phyloP scores from a whole-genome alignment of 2,113 vertebrate species.

The Progne subis region DNA sequence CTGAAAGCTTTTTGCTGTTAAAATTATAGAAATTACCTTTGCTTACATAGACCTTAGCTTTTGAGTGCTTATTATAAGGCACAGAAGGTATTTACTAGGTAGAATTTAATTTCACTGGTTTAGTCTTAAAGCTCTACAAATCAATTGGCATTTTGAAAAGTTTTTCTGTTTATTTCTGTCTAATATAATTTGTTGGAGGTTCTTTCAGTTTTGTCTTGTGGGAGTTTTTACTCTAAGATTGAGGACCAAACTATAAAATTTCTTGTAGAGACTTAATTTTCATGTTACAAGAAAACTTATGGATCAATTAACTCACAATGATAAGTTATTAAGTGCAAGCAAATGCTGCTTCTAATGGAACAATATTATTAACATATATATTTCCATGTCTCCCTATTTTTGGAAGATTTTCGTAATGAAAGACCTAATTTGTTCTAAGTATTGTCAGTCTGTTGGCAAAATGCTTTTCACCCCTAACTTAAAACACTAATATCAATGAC shows the following conservation, averaged over 20 bases:
- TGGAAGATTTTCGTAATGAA: not conserved
- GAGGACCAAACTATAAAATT: not conserved
- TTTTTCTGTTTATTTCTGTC: not conserved
- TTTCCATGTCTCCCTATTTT: not conserved
- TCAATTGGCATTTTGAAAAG: not conserved
- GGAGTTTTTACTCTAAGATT: not conserved
- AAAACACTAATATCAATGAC: not conserved
- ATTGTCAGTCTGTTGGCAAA: not conserved
- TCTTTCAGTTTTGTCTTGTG: rapidly evolving
- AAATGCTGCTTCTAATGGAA: not conserved
- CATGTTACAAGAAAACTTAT: not conserved
- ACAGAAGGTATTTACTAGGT: not conserved
- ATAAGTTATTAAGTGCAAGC: not conserved
- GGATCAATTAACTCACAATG: not conserved
- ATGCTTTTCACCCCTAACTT: not conserved
- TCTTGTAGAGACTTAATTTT: not conserved
- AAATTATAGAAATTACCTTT: not conserved
- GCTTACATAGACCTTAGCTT: not conserved
- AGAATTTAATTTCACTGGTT: not conserved
- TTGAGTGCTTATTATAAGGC: not conserved
- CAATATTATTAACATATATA: not conserved
- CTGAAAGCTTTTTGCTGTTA: not conserved
- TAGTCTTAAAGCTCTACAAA: not conserved
- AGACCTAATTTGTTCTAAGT: not conserved
- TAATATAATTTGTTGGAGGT: not conserved